Conservation (phyloP, 1,140 invertebrate species). For the Zeugodacus cucurbitae region DNA sequence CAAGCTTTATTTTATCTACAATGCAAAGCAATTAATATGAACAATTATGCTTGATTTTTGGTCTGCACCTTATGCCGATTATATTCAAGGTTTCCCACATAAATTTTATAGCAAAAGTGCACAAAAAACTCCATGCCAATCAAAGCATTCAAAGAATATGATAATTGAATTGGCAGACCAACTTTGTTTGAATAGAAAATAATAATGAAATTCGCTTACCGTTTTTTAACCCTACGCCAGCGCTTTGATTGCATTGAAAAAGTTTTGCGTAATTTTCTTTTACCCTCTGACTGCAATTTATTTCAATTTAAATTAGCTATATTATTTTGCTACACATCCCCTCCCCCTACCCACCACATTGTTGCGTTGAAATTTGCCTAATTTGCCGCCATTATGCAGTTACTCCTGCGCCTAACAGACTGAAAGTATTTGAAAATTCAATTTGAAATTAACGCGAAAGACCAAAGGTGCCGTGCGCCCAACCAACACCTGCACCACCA, state of each 20-base stretch:
- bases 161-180: conserved; percentile 7
- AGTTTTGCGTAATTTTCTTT: conserved; percentile 11
- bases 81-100: not conserved
- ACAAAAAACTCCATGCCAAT: not conserved
- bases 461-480: not conserved
- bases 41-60: no score
- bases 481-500: not conserved
- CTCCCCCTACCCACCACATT: not conserved
- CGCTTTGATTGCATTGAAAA: conserved; percentile 9
- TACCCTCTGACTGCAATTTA: conserved; percentile 18
- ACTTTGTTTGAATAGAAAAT: not conserved
- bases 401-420: conserved; percentile 9
- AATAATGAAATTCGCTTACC: not conserved
- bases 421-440: conserved; percentile 37
- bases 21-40: no score
- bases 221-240: not conserved
- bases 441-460: conserved; percentile 26
- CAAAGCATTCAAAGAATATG: not conserved
- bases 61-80: not conserved
- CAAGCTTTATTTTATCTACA: no score
- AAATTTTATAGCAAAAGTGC: not conserved
- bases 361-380: conserved; percentile 8
- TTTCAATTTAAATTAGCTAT: conserved; percentile 36
- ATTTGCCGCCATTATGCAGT: conserved; percentile 34
- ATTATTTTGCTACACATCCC: not conserved